Evolutionary conservation across 2,113 vertebrate species (phyloP).

Genomic region (Notarius quadriscutis): DNA sequence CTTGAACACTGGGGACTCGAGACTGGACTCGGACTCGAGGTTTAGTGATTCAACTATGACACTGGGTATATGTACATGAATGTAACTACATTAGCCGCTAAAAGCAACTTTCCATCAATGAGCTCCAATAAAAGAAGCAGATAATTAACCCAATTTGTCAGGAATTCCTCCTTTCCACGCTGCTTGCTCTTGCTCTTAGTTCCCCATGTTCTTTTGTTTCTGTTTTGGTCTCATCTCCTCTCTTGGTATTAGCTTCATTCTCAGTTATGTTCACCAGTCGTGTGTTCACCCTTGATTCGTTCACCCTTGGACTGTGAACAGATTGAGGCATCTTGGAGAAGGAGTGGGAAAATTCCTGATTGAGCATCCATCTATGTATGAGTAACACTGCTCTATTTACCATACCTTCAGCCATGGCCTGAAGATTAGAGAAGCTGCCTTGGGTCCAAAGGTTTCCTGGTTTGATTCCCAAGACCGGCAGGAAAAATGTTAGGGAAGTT

Average conservation of each 20-base stretch:
- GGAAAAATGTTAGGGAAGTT: no score
- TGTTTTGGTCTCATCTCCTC: neutral
- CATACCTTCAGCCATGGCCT: no score
- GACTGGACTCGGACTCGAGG: no score
- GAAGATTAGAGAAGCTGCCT: no score
- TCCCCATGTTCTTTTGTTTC: neutral
- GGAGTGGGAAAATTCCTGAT: neutral
- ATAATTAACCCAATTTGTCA: neutral
- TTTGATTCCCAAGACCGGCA: no score
- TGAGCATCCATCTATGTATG: neutral
- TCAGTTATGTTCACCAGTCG: neutral
- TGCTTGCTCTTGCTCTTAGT: neutral
- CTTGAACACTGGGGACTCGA: no score
- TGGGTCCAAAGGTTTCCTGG: no score
- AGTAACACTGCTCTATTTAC: neutral
- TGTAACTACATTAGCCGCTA: neutral
- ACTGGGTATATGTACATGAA: neutral
- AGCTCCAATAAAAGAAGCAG: neutral
- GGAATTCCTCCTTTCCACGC: neutral
- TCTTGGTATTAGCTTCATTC: no score
- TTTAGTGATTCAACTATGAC: no score
- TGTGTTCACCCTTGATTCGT: no score
- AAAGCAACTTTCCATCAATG: neutral
- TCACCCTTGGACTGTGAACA: neutral
- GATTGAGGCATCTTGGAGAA: neutral